phyloP scores from a whole-genome alignment of 2,888 invertebrate species.

The Nematopogon swammerdamellus region DNA sequence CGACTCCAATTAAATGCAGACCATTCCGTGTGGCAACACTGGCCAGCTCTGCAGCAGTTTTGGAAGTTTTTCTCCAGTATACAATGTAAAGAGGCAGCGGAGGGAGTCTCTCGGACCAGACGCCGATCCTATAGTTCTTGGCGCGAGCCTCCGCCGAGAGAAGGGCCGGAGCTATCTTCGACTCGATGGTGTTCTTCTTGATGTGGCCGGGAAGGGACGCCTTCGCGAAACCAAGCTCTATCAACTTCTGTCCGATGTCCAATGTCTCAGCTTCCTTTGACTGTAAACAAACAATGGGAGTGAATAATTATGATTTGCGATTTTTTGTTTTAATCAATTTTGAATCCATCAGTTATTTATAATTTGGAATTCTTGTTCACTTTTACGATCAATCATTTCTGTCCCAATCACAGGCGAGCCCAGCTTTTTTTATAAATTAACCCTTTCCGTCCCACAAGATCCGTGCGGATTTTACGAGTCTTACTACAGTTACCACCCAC shows the following conservation, averaged over 20 bases:
- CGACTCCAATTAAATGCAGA: slow-evolving; percentile 20
- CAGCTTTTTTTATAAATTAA: no score
- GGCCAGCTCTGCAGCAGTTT: slow-evolving; percentile 20
- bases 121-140: slow-evolving; percentile 34
- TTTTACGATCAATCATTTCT: no score
- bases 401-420: no score
- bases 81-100: slow-evolving; percentile 33
- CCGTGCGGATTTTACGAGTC: no score
- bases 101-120: slow-evolving; percentile 44
- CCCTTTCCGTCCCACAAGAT: no score
- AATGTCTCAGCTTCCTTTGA: slow-evolving; percentile 35
- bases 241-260: slow-evolving; percentile 41
- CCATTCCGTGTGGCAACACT: slow-evolving; percentile 24
- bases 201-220: slow-evolving; percentile 29
- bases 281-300: slow-evolving; percentile 21
- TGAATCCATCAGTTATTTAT: no score
- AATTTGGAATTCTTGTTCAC: no score
- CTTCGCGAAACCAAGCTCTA: slow-evolving; percentile 47
- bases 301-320: slow-evolving; percentile 4
- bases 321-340: not conserved
- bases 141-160: slow-evolving; percentile 39
- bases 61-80: slow-evolving; percentile 36
- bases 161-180: slow-evolving; percentile 32
- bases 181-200: slow-evolving; percentile 35
- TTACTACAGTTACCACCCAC: no score